A percentile compares a stretch with the other conserved stretches of the same genome.
These are phyloP conservation scores for Brachyhypopomus occidentalis DNA, from an alignment of 2,113 vertebrate species.

Conservation along the genomic window DNA sequence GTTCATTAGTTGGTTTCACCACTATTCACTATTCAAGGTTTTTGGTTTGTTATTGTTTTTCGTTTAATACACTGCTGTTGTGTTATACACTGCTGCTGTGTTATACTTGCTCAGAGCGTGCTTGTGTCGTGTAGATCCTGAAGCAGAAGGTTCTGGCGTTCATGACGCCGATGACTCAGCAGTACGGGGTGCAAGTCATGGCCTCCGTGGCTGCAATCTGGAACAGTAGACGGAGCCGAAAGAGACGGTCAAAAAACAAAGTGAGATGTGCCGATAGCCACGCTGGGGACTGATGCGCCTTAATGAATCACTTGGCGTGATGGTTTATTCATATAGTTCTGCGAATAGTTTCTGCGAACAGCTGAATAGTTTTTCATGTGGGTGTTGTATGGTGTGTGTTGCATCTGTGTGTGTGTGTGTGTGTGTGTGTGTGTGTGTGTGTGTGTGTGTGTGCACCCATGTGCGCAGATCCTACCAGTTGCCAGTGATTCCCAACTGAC, in stretches of 20 bases:
- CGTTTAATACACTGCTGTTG: neutral
- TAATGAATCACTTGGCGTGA: neutral
- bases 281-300: no score
- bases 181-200: constrained; percentile 85
- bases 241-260: constrained; percentile 81
- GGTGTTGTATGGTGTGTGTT: no score
- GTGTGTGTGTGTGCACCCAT: neutral
- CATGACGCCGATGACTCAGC: constrained; percentile 83
- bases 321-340: neutral
- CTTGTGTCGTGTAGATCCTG: constrained; percentile 75
- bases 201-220: constrained; percentile 89
- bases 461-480: constrained; percentile 79
- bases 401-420: no score
- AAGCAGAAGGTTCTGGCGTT: constrained; percentile 89
- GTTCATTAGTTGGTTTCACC: neutral
- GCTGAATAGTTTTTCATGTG: neutral
- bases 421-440: neutral
- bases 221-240: constrained; percentile 82
- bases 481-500: constrained; percentile 80
- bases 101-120: constrained; percentile 1
- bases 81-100: constrained; percentile 1
- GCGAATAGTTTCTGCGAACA: no score
- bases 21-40: no score
- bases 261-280: constrained; percentile 65
- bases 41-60: no score